Conservation (phyloP, 2,797 vertebrate species). For the Malacoraja senta region DNA sequence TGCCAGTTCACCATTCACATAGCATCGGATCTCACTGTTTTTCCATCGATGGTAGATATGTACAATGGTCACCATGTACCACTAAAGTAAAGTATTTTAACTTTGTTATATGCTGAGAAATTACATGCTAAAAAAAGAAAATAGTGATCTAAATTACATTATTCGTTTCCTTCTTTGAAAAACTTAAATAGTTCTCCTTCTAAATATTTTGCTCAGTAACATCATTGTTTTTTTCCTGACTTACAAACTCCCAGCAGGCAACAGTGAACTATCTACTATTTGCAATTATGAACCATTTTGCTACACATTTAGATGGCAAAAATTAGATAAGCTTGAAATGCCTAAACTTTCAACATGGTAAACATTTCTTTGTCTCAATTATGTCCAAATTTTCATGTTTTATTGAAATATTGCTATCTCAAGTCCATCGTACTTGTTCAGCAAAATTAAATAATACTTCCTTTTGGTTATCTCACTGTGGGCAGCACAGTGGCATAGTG, state of each 20-base stretch:
- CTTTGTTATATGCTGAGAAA: background rate
- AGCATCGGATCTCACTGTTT: conserved; percentile 94
- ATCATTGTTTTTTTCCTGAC: background rate
- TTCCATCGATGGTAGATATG: conserved; percentile 97
- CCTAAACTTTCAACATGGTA: background rate
- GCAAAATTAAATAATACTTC: background rate
- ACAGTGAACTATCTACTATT: background rate
- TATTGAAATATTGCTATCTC: background rate
- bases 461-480: background rate
- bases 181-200: background rate
- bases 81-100: conserved; percentile 58
- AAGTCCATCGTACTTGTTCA: background rate
- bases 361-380: no score
- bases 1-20: conserved; percentile 87
- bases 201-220: background rate
- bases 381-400: background rate
- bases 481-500: no score
- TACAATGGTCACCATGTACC: conserved; percentile 97
- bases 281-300: background rate
- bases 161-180: background rate
- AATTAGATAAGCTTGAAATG: background rate
- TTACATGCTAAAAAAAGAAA: background rate
- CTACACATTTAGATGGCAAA: background rate
- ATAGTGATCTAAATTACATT: background rate
- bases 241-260: background rate